A percentile compares a stretch with the other conserved stretches of the same genome.
Evolutionary conservation across 1,140 invertebrate species (phyloP).

Genomic region (Cherax quadricarinatus): DNA sequence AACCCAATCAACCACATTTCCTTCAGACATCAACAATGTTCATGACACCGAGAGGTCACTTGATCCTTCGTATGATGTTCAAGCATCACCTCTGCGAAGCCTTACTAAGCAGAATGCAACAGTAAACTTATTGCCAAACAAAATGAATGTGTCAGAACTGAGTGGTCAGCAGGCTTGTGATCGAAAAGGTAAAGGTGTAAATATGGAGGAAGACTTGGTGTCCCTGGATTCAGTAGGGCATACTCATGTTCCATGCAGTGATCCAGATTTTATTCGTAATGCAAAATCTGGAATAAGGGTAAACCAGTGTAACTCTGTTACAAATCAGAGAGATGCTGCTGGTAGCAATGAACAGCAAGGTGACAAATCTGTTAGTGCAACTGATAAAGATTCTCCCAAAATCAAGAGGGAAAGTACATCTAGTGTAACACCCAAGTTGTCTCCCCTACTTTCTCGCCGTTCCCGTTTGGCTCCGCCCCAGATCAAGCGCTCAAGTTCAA

Average conservation of each 20-base stretch:
- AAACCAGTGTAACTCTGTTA: conserved; percentile 16
- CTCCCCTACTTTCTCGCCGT: conserved; percentile 30
- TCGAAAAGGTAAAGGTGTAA: neutral
- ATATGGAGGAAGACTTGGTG: conserved; percentile 20
- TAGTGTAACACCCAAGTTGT: neutral
- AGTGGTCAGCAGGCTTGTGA: conserved; percentile 37
- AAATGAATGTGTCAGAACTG: conserved; percentile 53
- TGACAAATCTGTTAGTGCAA: neutral
- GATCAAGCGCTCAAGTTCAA: conserved; percentile 54
- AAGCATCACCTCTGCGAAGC: conserved; percentile 29
- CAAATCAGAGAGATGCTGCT: neutral
- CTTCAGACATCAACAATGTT: conserved; percentile 28
- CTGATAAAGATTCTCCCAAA: neutral
- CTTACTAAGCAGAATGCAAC: conserved; percentile 33
- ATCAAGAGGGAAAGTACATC: neutral
- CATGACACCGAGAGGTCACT: conserved; percentile 1
- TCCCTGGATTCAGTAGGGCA: conserved; percentile 45
- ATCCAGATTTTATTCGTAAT: conserved; percentile 47
- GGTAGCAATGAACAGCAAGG: neutral
- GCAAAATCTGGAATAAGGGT: conserved; percentile 27
- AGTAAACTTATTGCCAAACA: conserved; percentile 53
- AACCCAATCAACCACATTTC: neutral
- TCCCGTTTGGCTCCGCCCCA: conserved; percentile 42
- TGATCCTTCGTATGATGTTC: conserved; percentile 1
- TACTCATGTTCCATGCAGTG: conserved; percentile 41